Evolutionary conservation across 2,797 vertebrate species (phyloP), one percentile per base, ranked within the genome.

Genomic region (Pygocentrus nattereri): DNA sequence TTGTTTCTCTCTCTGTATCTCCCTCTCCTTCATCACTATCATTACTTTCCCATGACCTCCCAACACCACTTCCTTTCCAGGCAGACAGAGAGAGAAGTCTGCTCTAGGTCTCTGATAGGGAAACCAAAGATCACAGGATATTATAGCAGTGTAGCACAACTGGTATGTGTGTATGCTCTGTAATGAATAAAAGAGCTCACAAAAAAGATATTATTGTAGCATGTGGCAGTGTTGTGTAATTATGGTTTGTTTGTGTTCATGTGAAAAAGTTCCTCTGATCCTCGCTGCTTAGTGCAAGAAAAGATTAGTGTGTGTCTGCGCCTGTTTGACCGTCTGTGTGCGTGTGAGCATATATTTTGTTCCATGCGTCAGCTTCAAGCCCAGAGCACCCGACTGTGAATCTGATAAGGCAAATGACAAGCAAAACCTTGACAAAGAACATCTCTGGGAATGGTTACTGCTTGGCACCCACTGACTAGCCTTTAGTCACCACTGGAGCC

Each of bases 221-320:
- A 56, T 87, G 72, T 78, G 71, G 76, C 79, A 44, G 44, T 85
- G 75, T 91, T 89, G 82, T 85, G 52, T 81, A 88, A 87, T 84
- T 72, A 65, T 61, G 83, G 79, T 50, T 82, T 84, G 82, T 87
- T 84, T 85, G 69, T 88, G 81, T 84, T 61, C 72, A 87, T 82
- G 71, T 56, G 64, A 54, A 78, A 50, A 64, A 31, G 30, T 78
- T 74, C 75, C 23, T 78, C 58, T 78, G 69, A 86, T 76, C 56
- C 72, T 86, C 77, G 61, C 50, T 41, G 27, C 71, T 86, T 52
- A 78, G 41, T 81, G 78, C 58, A 75, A 34, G 41, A 47, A 70
- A 71, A 70, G 65, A 70, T 62, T 23, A 19, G 58, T 30, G 19
- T 27, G 4, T 64, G 49, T 59, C 0, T 61, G 23, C 61, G 58